Percentiles rank a stretch among this genome's conserved stretches.
These are phyloP conservation scores for Trachelus tabidus DNA, from an alignment of 2,888 invertebrate species.

Conservation along the genomic window DNA sequence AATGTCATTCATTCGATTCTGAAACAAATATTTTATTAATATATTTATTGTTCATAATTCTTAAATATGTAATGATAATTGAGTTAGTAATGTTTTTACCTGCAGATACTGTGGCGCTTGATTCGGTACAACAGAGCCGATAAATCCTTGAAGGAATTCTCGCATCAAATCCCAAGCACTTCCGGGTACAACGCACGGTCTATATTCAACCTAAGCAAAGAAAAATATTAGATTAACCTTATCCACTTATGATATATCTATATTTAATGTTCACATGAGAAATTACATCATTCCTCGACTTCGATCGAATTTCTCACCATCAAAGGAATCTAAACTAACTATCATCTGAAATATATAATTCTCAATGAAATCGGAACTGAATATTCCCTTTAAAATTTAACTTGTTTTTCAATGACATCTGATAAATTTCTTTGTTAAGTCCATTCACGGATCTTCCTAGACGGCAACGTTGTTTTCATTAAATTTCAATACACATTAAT, in stretches of 20 bases:
- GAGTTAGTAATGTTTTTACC: conserved; percentile 44
- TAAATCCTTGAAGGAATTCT: conserved; percentile 91
- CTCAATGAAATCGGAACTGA: neutral
- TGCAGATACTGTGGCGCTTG: conserved; percentile 80
- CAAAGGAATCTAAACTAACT: neutral
- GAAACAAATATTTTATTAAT: conserved; percentile 38
- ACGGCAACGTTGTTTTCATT: neutral
- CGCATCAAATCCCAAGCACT: conserved; percentile 92
- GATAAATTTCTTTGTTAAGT: neutral
- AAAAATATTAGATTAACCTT: neutral
- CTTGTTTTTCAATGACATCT: neutral
- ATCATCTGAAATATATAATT: neutral
- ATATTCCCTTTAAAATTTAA: neutral
- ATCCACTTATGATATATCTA: neutral
- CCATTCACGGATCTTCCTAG: neutral
- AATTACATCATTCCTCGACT: neutral
- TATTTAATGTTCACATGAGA: neutral
- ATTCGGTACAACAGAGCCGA: conserved; percentile 81
- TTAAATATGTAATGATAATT: neutral
- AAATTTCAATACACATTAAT: neutral
- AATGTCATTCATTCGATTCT: conserved; percentile 82
- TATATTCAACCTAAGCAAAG: conserved; percentile 81
- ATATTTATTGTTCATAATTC: neutral
- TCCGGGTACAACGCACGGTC: conserved; percentile 87
- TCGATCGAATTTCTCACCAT: neutral